Percentiles rank a stretch among this genome's conserved stretches.
Conservation (phyloP, 2,888 invertebrate species). For the Mechanitis mazaeus region DNA sequence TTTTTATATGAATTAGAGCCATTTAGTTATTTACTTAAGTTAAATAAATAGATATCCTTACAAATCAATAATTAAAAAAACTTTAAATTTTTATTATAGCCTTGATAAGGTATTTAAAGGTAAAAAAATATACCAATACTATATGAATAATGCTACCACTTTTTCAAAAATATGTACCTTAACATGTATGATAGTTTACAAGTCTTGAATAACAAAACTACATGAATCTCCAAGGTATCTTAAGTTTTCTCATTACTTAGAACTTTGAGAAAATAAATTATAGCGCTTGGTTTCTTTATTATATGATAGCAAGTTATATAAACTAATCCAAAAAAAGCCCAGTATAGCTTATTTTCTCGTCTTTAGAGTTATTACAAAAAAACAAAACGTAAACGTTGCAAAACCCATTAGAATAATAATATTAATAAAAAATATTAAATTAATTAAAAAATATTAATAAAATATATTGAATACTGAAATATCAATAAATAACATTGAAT, state of each 20-base stretch:
- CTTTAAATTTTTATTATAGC: too few species aligned
- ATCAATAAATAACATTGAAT: too few species aligned
- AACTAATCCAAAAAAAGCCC: not conserved
- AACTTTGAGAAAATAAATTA: conserved; percentile 30
- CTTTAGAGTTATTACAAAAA: not conserved
- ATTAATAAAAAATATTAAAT: too few species aligned
- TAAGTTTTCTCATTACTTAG: conserved; percentile 32
- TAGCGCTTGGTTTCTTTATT: conserved; percentile 16
- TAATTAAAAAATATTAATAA: too few species aligned
- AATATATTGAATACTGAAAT: too few species aligned
- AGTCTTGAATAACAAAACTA: conserved; percentile 22
- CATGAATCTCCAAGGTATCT: conserved; percentile 22
- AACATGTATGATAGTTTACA: conserved; percentile 26
- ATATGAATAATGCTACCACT: not conserved
- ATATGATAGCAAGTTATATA: not conserved
- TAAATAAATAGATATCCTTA: too few species aligned
- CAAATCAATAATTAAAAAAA: too few species aligned
- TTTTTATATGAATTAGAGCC: too few species aligned
- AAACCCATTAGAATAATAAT: too few species aligned
- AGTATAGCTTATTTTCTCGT: not conserved
- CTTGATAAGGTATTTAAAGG: too few species aligned
- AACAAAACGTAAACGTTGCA: too few species aligned
- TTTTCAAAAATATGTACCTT: conserved; percentile 4
- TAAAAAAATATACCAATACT: not conserved
- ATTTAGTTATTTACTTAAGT: too few species aligned